Evolutionary conservation across 2,113 vertebrate species (phyloP), one percentile per base, ranked within the genome.

Genomic region (Mugil cephalus): DNA sequence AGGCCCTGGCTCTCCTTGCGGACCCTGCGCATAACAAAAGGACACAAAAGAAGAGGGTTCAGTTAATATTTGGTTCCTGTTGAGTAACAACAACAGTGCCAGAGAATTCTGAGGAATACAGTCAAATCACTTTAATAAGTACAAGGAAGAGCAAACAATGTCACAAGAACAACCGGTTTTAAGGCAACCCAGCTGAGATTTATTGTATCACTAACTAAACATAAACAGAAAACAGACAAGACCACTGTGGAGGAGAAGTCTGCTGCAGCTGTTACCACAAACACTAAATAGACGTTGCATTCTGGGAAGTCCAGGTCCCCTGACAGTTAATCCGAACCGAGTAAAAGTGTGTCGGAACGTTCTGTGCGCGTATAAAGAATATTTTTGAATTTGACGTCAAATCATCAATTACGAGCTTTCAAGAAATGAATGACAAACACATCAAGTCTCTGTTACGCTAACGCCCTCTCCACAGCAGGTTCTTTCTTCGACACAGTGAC

Each of bases 1-100:
- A 76, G 97, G 96, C 50, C 98, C 98, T 54, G 94, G 89, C 79
- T 99, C 98, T 86, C 98, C 98, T 95, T 97, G 95, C 76, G 96
- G 95, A 87, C 98, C 98, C 98, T 99, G 81, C 39, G 39, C 15
- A 11, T 8, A 38, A 82, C 63, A 71, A 83, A 62, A 6, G 59
- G 48, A 46, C 67, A 84, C 15, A 40, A 14, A 48, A 11, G 30
- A 34, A 6, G 19, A 42, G 24, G 1, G 18, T 39, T 18, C 3
- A 30, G 36, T 72, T 52, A n/a, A 66, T 52, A 55, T 63, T 51
- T 59, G 13, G 52, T 17, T 52, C 19, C 0, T 30, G 5, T 30
- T 30, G 24, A 30, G 24, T 30, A 30, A 30, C 5, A 30, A 30
- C 24, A 30, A 30, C 24, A 3, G 24, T 3, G 24, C 24, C 24